These are phyloP conservation scores for Cryptocheilus praepositus DNA, from an alignment of 2,888 invertebrate genomes.

Conservation along the genomic window DNA sequence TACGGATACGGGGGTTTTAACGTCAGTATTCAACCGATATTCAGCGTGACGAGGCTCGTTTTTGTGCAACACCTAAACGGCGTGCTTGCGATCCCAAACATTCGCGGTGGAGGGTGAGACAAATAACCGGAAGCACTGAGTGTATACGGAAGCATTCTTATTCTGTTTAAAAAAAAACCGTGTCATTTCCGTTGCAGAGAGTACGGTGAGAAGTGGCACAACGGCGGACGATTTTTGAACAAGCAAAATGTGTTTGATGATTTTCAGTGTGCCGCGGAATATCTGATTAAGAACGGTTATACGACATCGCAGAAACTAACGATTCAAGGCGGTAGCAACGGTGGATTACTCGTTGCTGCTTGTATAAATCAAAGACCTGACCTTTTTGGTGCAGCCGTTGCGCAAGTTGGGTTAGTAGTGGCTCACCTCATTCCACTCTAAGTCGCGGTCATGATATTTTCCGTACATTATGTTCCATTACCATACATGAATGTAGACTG, in stretches of 20 bases:
- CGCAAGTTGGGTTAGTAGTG: conserved; percentile 90
- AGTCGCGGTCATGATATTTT: no score
- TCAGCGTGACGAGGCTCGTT: conserved; percentile 90
- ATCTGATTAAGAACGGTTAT: conserved; percentile 87
- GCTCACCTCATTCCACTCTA: neutral
- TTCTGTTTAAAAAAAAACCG: neutral
- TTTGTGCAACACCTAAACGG: conserved; percentile 94
- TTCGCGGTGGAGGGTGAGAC: conserved; percentile 94
- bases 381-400: conserved; percentile 93
- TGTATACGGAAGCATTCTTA: neutral
- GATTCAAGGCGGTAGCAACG: conserved; percentile 97
- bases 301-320: conserved; percentile 85
- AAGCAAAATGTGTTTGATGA: conserved; percentile 99
- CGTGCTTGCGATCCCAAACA: conserved; percentile 93
- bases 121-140: conserved; percentile 2
- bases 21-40: conserved; percentile 91
- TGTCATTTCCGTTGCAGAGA: conserved; percentile 79
- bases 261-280: conserved; percentile 94
- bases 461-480: no score
- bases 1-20: conserved; percentile 99
- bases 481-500: neutral
- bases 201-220: conserved; percentile 98
- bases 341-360: conserved; percentile 96
- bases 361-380: conserved; percentile 97
- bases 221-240: conserved; percentile 90